Percentiles rank a stretch among this genome's conserved stretches.
phyloP scores from a whole-genome alignment of 92 coral and sea anemone species.

The Epizoanthus stellaris region DNA sequence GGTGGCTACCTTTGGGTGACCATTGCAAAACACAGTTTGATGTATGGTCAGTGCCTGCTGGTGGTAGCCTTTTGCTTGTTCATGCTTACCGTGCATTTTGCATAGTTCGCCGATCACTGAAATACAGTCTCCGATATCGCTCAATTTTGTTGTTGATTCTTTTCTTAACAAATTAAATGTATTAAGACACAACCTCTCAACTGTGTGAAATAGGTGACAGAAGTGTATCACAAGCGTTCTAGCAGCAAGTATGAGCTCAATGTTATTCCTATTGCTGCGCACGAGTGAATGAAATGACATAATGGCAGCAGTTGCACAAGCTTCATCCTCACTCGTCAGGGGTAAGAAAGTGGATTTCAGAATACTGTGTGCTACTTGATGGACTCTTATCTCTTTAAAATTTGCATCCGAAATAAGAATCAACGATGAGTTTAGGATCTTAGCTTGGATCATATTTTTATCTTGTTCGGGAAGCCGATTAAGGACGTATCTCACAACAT shows the following conservation, averaged over 20 bases:
- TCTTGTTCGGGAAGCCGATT: neutral
- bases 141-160: neutral
- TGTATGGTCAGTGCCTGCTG: conserved; percentile 34
- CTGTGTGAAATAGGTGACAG: neutral
- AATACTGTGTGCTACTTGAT: conserved; percentile 34
- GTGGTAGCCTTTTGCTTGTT: no score
- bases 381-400: conserved; percentile 8
- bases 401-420: neutral
- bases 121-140: conserved; percentile 35
- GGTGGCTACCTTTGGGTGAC: conserved; percentile 22
- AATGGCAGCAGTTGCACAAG: neutral
- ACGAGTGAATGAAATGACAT: conserved; percentile 3
- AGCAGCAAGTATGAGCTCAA: neutral
- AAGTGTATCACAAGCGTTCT: conserved; percentile 28
- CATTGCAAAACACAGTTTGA: neutral
- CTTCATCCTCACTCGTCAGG: neutral
- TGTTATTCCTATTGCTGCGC: neutral
- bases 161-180: neutral
- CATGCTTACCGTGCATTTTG: conserved; percentile 24
- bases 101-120: conserved; percentile 36
- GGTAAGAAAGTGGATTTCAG: neutral
- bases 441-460: neutral
- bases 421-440: conserved; percentile 35
- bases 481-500: conserved; percentile 20
- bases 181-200: neutral